Percentiles rank a stretch among this genome's conserved stretches.
phyloP scores from a whole-genome alignment of 2,113 vertebrate genomes.

The Heptranchias perlo region DNA sequence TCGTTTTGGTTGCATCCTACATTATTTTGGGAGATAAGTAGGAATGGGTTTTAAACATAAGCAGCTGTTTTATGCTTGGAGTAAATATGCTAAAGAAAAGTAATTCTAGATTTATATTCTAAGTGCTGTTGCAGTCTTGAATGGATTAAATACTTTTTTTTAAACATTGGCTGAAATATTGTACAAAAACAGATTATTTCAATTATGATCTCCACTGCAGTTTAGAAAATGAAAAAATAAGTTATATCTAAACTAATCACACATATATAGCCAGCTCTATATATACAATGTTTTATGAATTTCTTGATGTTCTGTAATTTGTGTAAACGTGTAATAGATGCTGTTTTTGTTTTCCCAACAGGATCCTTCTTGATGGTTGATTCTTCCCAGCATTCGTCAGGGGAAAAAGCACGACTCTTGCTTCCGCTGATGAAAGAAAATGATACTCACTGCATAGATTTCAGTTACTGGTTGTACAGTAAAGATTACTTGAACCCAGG shows the following conservation, averaged over 20 bases:
- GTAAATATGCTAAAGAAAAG: not conserved
- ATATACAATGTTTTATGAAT: not conserved
- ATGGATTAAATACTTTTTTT: not conserved
- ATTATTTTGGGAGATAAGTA: not conserved
- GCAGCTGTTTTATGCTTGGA: not conserved
- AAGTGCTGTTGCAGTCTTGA: not conserved
- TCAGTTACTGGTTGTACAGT: slow-evolving; percentile 87
- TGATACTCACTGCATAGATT: slow-evolving; percentile 95
- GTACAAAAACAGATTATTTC: not conserved
- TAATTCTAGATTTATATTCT: not conserved
- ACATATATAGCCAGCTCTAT: not conserved
- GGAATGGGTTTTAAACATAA: not conserved
- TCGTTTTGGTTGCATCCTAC: not conserved
- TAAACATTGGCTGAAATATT: not conserved
- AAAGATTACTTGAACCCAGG: slow-evolving; percentile 79
- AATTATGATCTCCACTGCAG: not conserved
- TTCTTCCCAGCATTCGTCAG: slow-evolving; percentile 78
- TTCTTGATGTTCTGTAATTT: not conserved
- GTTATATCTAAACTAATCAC: not conserved
- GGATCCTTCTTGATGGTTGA: slow-evolving; percentile 97
- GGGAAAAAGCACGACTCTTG: slow-evolving; percentile 86
- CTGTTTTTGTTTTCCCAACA: slow-evolving; percentile 45
- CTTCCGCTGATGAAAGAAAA: slow-evolving; percentile 98
- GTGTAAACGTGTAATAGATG: not conserved
- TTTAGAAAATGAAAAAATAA: not conserved